Conservation (phyloP, 2,888 invertebrate species). For the Acrobeloides nanus region DNA sequence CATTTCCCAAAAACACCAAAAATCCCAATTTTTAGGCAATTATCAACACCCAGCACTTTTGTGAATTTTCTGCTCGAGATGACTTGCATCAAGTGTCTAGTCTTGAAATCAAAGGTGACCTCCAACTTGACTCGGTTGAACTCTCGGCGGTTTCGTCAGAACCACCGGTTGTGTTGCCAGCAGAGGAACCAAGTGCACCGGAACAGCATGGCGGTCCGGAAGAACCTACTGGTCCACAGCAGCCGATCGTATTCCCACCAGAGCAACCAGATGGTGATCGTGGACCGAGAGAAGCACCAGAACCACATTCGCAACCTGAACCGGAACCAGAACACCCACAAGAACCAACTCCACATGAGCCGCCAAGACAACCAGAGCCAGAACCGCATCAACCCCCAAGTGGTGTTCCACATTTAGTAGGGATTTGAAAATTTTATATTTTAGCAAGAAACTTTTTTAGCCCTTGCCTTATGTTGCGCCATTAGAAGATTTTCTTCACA, state of each 20-base stretch:
- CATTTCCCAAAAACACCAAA: not conserved
- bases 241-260: slow-evolving; percentile 6
- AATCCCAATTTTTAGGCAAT: slow-evolving; percentile 10
- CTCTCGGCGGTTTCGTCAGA: slow-evolving; percentile 4
- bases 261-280: not conserved
- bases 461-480: slow-evolving; percentile 14
- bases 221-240: slow-evolving; percentile 6
- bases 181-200: too few species aligned
- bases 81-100: slow-evolving; percentile 8
- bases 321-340: slow-evolving; percentile 6
- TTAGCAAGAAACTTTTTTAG: not conserved
- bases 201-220: too few species aligned
- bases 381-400: too few species aligned
- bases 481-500: slow-evolving; percentile 11
- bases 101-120: slow-evolving; percentile 10
- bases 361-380: slow-evolving; percentile 13
- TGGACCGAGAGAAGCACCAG: too few species aligned
- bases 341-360: slow-evolving; percentile 3
- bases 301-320: not conserved
- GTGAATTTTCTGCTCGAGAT: slow-evolving; percentile 17
- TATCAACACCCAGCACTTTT: slow-evolving; percentile 18
- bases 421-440: not conserved
- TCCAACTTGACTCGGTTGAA: slow-evolving; percentile 8
- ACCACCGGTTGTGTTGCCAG: not conserved
- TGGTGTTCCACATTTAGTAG: not conserved